A percentile compares a stretch with the other conserved stretches of the same genome.
Conservation (phyloP, 2,797 vertebrate species). For the Astyanax mexicanus region DNA sequence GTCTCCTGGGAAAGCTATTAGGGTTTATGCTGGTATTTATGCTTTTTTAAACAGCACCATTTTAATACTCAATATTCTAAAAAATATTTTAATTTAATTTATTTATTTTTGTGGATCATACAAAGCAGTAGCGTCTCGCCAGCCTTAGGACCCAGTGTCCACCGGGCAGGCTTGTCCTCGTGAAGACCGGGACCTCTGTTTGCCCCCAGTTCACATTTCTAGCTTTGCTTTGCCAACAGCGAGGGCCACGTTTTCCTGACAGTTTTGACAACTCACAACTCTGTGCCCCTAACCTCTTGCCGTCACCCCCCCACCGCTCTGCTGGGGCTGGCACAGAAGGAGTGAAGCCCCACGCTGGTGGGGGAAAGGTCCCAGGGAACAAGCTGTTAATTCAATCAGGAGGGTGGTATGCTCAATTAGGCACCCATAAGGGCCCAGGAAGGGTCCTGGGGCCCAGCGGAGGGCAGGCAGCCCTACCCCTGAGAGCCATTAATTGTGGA, state of each 20-base stretch:
- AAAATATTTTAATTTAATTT: too few species aligned
- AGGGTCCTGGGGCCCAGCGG: slow-evolving; percentile 84
- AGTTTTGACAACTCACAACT: slow-evolving; percentile 65
- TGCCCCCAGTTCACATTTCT: slow-evolving; percentile 79
- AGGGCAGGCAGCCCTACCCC: slow-evolving; percentile 80
- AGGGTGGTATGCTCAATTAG: slow-evolving; percentile 96
- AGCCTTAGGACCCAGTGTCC: slow-evolving; percentile 54
- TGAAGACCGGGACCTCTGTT: slow-evolving; percentile 75
- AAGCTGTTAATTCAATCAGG: slow-evolving; percentile 97
- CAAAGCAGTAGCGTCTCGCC: slow-evolving; percentile 40
- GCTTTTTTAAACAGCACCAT: too few species aligned
- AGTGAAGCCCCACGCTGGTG: slow-evolving; percentile 59
- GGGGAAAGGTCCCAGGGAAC: slow-evolving; percentile 82
- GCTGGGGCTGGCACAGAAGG: slow-evolving; percentile 66
- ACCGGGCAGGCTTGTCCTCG: slow-evolving; percentile 63
- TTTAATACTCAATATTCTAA: too few species aligned
- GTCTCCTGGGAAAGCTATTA: too few species aligned
- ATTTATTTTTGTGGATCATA: not conserved
- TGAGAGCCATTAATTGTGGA: slow-evolving; percentile 92
- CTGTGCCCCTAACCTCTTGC: slow-evolving; percentile 62
- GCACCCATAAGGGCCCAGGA: slow-evolving; percentile 94
- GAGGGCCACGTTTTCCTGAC: slow-evolving; percentile 76
- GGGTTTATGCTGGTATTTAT: too few species aligned
- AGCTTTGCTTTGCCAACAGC: slow-evolving; percentile 73
- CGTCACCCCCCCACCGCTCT: slow-evolving; percentile 26